Conservation (phyloP, 2,888 invertebrate species). For the Cenopis cana region DNA sequence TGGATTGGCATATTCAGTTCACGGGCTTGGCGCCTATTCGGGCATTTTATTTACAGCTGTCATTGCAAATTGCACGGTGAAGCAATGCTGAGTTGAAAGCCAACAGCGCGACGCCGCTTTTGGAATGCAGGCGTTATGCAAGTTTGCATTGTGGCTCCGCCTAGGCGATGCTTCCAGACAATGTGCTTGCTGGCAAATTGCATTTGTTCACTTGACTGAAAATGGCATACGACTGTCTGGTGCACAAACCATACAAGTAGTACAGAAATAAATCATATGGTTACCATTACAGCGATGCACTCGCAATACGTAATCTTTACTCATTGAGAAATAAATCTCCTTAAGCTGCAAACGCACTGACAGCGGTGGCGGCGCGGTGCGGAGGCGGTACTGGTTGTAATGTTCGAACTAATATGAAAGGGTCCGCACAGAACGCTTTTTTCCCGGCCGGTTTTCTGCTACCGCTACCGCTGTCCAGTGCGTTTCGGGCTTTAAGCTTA, state of each 20-base stretch:
- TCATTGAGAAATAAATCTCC: neutral
- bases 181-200: constrained; percentile 34
- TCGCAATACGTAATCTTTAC: constrained; percentile 20
- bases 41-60: constrained; percentile 63
- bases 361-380: too few species aligned
- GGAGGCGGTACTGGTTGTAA: too few species aligned
- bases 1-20: constrained; percentile 67
- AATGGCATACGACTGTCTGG: constrained; percentile 27
- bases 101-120: constrained; percentile 53
- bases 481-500: too few species aligned
- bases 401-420: too few species aligned
- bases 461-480: too few species aligned
- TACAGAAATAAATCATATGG: constrained; percentile 18
- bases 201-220: constrained; percentile 18
- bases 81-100: constrained; percentile 56
- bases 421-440: too few species aligned
- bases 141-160: constrained; percentile 45
- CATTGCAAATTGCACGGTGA: constrained; percentile 59
- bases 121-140: constrained; percentile 62
- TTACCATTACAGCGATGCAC: constrained; percentile 17
- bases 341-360: too few species aligned
- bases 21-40: constrained; percentile 66
- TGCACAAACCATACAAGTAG: constrained; percentile 20
- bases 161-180: constrained; percentile 34
- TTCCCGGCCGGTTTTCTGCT: too few species aligned